A percentile compares a stretch with the other conserved stretches of the same genome.
Conservation (phyloP, 2,113 vertebrate species). For the Salvelinus sp. region DNA sequence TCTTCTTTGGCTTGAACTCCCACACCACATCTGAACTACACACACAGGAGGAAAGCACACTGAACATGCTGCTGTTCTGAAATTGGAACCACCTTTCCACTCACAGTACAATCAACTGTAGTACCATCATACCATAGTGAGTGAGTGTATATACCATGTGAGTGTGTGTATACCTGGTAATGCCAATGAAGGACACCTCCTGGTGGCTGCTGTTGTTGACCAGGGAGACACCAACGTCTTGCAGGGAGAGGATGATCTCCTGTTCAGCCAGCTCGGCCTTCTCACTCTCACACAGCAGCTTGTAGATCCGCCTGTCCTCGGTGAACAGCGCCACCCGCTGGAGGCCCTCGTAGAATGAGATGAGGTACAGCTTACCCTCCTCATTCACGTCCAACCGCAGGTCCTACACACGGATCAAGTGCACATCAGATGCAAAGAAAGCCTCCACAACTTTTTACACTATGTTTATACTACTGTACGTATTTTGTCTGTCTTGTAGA, state of each 20-base stretch:
- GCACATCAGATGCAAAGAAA: no score
- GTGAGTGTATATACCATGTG: not conserved
- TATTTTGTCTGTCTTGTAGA: no score
- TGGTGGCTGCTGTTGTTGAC: conserved; percentile 90
- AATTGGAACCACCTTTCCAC: not conserved
- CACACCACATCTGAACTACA: conserved; percentile 92
- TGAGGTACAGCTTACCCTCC: conserved; percentile 79
- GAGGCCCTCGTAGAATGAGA: conserved; percentile 95
- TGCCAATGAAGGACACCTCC: conserved; percentile 92
- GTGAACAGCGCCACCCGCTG: conserved; percentile 93
- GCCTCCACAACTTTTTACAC: no score
- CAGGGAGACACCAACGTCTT: conserved; percentile 90
- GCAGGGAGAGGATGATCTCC: conserved; percentile 85
- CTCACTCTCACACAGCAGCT: conserved; percentile 85
- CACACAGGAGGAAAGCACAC: not conserved
- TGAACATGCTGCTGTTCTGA: no score
- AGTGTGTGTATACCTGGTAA: conserved; percentile 82
- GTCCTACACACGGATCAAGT: conserved; percentile 72
- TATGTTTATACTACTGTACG: no score
- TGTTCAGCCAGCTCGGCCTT: conserved; percentile 89
- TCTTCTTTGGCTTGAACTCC: conserved; percentile 91
- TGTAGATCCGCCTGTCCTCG: conserved; percentile 82
- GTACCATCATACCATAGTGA: not conserved
- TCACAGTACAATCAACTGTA: no score
- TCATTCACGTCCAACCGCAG: conserved; percentile 73